Conservation (phyloP, 2,797 vertebrate genomes). For the Rhinella marina region DNA sequence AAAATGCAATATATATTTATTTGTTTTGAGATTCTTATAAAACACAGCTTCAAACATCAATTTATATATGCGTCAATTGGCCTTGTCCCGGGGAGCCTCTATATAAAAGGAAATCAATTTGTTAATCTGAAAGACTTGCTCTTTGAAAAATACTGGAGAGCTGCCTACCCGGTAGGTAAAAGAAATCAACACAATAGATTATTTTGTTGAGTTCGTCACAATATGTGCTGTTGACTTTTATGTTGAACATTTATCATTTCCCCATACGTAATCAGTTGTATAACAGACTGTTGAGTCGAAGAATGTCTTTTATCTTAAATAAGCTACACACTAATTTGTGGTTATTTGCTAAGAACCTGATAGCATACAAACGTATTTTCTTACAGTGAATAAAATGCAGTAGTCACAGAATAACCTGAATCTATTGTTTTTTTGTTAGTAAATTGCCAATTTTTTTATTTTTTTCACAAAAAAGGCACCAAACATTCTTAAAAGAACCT, state of each 20-base stretch:
- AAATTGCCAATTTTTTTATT: no score
- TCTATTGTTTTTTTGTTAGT: no score
- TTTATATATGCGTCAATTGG: neutral
- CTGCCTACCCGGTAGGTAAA: conserved; percentile 15
- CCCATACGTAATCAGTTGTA: neutral
- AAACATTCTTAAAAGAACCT: no score
- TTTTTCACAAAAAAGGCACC: no score
- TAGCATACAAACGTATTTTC: no score
- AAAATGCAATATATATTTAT: neutral
- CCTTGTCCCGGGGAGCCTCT: neutral
- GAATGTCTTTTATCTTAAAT: neutral
- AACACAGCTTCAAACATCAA: neutral
- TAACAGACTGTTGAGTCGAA: neutral
- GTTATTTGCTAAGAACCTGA: no score
- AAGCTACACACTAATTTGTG: neutral
- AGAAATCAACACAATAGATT: conserved; percentile 8
- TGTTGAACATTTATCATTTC: conserved; percentile 1
- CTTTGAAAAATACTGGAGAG: conserved; percentile 5
- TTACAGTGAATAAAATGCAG: no score
- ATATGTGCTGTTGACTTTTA: neutral
- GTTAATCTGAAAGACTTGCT: conserved; percentile 15
- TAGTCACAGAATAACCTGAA: no score
- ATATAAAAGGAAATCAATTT: neutral
- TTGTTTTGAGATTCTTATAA: neutral
- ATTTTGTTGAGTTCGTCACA: neutral